Evolutionary conservation across 2,113 vertebrate genomes (phyloP).

Genomic region (Himantopus leucocephalus): DNA sequence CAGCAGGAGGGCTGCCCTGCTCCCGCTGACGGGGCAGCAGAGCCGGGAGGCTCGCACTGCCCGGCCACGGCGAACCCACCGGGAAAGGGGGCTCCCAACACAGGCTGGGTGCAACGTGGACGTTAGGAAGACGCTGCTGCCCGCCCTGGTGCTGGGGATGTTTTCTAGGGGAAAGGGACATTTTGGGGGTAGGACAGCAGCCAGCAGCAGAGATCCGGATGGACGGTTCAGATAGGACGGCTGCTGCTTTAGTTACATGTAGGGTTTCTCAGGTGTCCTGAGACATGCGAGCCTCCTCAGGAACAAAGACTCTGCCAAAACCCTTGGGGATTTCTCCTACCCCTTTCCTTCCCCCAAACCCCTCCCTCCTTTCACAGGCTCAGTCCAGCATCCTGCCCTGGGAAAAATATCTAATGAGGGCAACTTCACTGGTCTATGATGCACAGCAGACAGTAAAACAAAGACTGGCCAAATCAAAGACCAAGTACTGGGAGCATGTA

Average conservation of each 20-base stretch:
- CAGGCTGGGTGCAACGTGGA: rapidly evolving
- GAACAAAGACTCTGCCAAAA: neutral
- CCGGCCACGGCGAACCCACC: rapidly evolving
- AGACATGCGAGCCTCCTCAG: neutral
- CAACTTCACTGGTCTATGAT: neutral
- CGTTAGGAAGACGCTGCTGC: neutral
- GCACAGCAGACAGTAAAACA: neutral
- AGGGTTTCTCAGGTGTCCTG: neutral
- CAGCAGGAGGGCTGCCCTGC: neutral
- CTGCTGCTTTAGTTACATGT: neutral
- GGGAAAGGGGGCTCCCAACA: neutral
- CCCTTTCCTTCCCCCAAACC: neutral
- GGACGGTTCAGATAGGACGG: neutral
- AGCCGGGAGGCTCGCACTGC: neutral
- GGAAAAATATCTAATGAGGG: neutral
- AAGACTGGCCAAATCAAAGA: neutral
- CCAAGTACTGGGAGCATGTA: neutral
- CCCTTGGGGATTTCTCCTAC: neutral
- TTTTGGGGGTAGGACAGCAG: neutral
- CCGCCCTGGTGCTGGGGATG: neutral
- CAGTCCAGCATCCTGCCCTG: neutral
- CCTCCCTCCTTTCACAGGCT: neutral
- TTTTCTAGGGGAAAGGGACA: neutral
- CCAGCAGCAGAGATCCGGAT: neutral
- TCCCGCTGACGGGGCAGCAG: neutral